These are phyloP conservation scores for Rynchops niger DNA, from an alignment of 2,113 vertebrate genomes.

Conservation along the genomic window DNA sequence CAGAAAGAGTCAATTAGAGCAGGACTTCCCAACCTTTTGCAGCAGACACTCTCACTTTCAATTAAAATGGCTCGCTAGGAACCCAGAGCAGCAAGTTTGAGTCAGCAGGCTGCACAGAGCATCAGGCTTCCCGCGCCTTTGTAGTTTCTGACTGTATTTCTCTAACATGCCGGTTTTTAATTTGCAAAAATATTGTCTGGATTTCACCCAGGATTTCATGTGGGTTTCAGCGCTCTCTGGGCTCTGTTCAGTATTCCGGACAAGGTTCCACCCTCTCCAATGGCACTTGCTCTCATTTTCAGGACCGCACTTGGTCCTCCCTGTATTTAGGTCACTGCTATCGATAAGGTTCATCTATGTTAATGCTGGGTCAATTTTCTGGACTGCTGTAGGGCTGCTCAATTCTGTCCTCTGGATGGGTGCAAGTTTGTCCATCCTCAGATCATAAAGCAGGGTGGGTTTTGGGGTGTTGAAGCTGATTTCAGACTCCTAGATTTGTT, in stretches of 20 bases:
- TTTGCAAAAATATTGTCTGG: constrained; percentile 1
- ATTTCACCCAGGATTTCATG: neutral
- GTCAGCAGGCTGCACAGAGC: constrained; percentile 35
- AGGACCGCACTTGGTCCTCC: neutral
- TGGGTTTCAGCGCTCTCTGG: neutral
- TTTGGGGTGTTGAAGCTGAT: neutral
- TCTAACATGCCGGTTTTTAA: neutral
- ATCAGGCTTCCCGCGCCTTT: neutral
- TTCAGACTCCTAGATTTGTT: neutral
- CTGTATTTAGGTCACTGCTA: neutral
- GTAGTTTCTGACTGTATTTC: neutral
- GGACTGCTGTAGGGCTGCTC: neutral
- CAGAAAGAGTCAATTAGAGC: constrained; percentile 58
- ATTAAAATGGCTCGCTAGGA: constrained; percentile 45
- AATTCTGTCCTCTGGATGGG: neutral
- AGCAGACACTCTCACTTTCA: constrained; percentile 10
- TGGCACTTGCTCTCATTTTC: neutral
- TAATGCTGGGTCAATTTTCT: neutral
- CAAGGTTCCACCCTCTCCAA: neutral
- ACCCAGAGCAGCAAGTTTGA: neutral
- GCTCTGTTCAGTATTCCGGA: neutral
- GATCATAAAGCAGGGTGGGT: neutral
- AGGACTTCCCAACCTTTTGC: constrained; percentile 53
- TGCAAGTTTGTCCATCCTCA: neutral
- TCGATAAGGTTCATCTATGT: fast-evolving